phyloP scores from a whole-genome alignment of 2,888 invertebrate genomes.

The Bellardia bayeri region DNA sequence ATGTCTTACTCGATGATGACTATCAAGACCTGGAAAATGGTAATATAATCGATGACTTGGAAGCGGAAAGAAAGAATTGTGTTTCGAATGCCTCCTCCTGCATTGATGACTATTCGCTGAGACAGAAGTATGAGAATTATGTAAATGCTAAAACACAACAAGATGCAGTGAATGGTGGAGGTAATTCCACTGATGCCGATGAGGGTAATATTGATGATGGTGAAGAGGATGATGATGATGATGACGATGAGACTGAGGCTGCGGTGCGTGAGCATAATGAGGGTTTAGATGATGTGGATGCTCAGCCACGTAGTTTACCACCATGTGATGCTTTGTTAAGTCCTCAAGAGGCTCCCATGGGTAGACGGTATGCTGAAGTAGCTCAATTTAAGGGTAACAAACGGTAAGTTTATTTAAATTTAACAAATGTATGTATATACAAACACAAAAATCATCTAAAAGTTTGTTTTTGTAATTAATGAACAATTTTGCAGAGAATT shows the following conservation, averaged over 20 bases:
- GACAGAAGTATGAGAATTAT: constrained; percentile 83
- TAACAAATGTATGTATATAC: background rate
- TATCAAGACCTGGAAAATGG: constrained; percentile 83
- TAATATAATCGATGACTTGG: constrained; percentile 78
- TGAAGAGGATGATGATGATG: constrained; percentile 40
- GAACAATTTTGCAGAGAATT: constrained; percentile 20
- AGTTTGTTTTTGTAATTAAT: constrained; percentile 32
- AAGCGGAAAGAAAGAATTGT: constrained; percentile 76
- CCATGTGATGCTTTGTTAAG: constrained; percentile 82
- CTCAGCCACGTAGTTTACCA: constrained; percentile 66
- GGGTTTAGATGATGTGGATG: constrained; percentile 62
- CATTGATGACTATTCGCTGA: constrained; percentile 82
- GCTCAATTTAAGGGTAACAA: constrained; percentile 82
- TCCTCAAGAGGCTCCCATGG: constrained; percentile 84
- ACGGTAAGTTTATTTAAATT: constrained; percentile 77
- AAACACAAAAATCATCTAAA: background rate
- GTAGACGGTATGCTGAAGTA: constrained; percentile 84
- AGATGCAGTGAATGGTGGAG: constrained; percentile 44
- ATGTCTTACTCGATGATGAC: constrained; percentile 78
- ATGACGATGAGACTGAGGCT: constrained; percentile 24
- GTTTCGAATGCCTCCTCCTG: constrained; percentile 81
- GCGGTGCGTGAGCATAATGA: constrained; percentile 64
- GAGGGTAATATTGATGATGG: constrained; percentile 68
- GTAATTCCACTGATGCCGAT: constrained; percentile 73
- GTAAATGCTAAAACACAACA: constrained; percentile 78